Percentiles rank a stretch among this genome's conserved stretches.
These are phyloP conservation scores for Spodoptera exigua DNA, from an alignment of 2,888 invertebrate genomes.

Conservation along the genomic window DNA sequence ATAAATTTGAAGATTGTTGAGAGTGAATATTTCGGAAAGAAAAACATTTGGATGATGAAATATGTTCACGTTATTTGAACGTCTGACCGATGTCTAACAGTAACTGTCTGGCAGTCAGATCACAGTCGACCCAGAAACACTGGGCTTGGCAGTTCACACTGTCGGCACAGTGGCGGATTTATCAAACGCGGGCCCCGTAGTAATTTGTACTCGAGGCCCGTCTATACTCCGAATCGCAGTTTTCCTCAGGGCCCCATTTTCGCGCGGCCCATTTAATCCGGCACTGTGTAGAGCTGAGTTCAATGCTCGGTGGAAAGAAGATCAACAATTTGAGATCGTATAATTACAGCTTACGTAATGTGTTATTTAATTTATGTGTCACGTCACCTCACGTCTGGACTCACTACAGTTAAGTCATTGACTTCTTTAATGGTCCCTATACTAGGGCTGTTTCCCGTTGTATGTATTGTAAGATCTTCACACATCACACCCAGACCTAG, in stretches of 20 bases:
- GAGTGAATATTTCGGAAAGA: slow-evolving; percentile 8
- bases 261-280: no score
- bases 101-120: slow-evolving; percentile 55
- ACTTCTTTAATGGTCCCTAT: no score
- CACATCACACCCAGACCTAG: no score
- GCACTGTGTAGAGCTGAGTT: slow-evolving; percentile 53
- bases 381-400: slow-evolving; percentile 32
- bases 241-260: no score
- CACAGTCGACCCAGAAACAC: slow-evolving; percentile 65
- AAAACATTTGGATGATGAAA: slow-evolving; percentile 27
- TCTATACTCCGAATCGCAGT: no score
- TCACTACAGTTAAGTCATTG: slow-evolving; percentile 13
- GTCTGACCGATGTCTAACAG: slow-evolving; percentile 41
- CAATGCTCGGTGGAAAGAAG: slow-evolving; percentile 61
- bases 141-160: slow-evolving; percentile 58
- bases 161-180: slow-evolving; percentile 19
- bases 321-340: slow-evolving; percentile 53
- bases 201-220: no score
- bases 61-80: slow-evolving; percentile 35
- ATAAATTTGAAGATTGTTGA: no score
- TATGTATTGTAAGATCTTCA: no score
- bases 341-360: slow-evolving; percentile 54
- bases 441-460: no score
- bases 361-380: slow-evolving; percentile 42
- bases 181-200: no score